Evolutionary conservation across 1,140 invertebrate species (phyloP).

Genomic region (Penaeus chinensis): DNA sequence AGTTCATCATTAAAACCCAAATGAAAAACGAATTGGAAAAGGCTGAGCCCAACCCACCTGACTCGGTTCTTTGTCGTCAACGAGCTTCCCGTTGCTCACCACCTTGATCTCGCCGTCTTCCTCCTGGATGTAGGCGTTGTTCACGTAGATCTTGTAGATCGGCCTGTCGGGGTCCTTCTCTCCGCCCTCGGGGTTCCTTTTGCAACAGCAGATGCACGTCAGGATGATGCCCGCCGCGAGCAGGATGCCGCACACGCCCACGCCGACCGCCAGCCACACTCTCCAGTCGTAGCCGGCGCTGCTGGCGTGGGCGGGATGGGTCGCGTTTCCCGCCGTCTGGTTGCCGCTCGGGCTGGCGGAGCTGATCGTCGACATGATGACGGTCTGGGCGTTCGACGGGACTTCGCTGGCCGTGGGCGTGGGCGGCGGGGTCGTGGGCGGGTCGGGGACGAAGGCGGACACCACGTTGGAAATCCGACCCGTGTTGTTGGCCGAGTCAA

Average conservation of each 20-base stretch:
- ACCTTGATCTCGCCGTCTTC: slow-evolving; percentile 66
- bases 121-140: slow-evolving; percentile 62
- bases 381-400: slow-evolving; percentile 38
- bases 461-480: slow-evolving; percentile 74
- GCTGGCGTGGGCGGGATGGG: not conserved
- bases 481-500: slow-evolving; percentile 67
- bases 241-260: slow-evolving; percentile 50
- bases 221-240: slow-evolving; percentile 37
- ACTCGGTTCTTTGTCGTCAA: slow-evolving; percentile 60
- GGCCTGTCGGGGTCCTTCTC: slow-evolving; percentile 61
- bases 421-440: slow-evolving; percentile 46
- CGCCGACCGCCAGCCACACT: slow-evolving; percentile 55
- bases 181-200: slow-evolving; percentile 23
- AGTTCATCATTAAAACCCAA: not conserved
- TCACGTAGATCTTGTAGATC: slow-evolving; percentile 64
- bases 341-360: slow-evolving; percentile 8
- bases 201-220: slow-evolving; percentile 59
- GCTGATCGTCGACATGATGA: slow-evolving; percentile 52
- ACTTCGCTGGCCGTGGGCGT: slow-evolving; percentile 9
- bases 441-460: slow-evolving; percentile 69
- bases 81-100: slow-evolving; percentile 58
- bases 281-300: slow-evolving; percentile 51
- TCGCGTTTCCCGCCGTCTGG: slow-evolving; percentile 10
- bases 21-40: not conserved
- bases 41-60: slow-evolving; percentile 42